Base-by-base conservation (phyloP, 2,888 invertebrate genomes). In the Sinhomidia bicolor region DNA sequence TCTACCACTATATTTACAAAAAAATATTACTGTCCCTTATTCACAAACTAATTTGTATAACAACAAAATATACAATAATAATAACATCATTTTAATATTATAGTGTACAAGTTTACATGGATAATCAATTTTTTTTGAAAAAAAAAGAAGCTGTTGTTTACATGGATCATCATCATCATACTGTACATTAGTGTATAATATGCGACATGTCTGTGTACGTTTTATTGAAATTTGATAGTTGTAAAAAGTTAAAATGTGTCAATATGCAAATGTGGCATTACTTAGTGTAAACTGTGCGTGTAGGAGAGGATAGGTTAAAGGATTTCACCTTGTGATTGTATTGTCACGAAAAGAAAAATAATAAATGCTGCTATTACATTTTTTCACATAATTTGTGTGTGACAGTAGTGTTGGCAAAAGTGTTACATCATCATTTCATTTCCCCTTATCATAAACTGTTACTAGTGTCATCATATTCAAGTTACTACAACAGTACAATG, bases 11-110 rank as follows among this genome's bases (percentile, higher is more conserved):
- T 20, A 68, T 68, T 68, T 68, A 41, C 20, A 32, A 47, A 65
- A 65, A n/a, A n/a, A n/a, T 65, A 32, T 65, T 65, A 14, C 32
- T 65, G 62, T 17, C 68, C 68, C 68, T 68, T 36, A 23, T 2
- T 20, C 9, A 17, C 36, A 68, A 68, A 68, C 68, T 68, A 68
- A 20, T 68, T 5, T 68, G 36, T 5, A 36, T 20, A 41, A 9
- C 41, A 68, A 41, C 14, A 68, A n/a, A 29, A n/a, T 60, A 60
- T 23, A 60, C 17, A 54, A 47, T 47, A 47, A 10, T 1, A 7
- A 41, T 41, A 41, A 41, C 10, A 41, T 10, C 41, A n/a, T n/a
- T n/a, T n/a, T n/a, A n/a, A n/a, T n/a, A n/a, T n/a, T 36, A 12
- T 14, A 47, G 14, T 47, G 47, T 47, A 47, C 10, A 12, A 2